Evolutionary conservation across 1,140 invertebrate species (phyloP).

Genomic region (Yoshiicerus persimilis): DNA sequence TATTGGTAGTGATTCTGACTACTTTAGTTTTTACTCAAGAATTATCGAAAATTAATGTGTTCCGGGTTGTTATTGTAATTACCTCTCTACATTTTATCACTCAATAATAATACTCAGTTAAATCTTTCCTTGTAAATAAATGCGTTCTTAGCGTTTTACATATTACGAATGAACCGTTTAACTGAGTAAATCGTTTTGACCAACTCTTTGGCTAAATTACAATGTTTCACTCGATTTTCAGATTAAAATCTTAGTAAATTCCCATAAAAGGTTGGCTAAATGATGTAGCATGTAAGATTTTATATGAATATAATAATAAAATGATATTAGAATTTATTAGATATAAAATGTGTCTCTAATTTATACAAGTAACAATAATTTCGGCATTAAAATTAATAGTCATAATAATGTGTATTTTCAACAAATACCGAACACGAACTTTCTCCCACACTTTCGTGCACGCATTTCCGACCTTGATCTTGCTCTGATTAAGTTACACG

Average conservation of each 20-base stretch:
- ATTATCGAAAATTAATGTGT: neutral
- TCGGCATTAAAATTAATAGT: neutral
- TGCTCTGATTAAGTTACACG: neutral
- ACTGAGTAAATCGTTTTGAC: neutral
- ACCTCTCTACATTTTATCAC: neutral
- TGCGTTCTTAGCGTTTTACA: neutral
- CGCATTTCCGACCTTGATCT: slow-evolving; percentile 31
- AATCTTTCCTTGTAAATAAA: neutral
- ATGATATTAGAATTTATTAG: too few relatives aligned
- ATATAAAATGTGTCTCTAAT: too few relatives aligned
- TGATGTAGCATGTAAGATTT: too few relatives aligned
- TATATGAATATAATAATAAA: too few relatives aligned
- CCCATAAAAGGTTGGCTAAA: neutral
- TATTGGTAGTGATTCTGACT: too few relatives aligned
- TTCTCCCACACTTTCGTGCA: neutral
- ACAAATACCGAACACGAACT: neutral
- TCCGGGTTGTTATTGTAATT: neutral
- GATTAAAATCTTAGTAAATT: neutral
- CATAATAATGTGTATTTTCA: neutral
- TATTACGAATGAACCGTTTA: neutral
- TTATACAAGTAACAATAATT: too few relatives aligned
- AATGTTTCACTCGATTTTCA: neutral
- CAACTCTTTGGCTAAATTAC: neutral
- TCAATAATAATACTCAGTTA: neutral
- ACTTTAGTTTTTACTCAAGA: neutral